Conservation (phyloP, 2,797 vertebrate genomes). For the Artibeus lituratus region DNA sequence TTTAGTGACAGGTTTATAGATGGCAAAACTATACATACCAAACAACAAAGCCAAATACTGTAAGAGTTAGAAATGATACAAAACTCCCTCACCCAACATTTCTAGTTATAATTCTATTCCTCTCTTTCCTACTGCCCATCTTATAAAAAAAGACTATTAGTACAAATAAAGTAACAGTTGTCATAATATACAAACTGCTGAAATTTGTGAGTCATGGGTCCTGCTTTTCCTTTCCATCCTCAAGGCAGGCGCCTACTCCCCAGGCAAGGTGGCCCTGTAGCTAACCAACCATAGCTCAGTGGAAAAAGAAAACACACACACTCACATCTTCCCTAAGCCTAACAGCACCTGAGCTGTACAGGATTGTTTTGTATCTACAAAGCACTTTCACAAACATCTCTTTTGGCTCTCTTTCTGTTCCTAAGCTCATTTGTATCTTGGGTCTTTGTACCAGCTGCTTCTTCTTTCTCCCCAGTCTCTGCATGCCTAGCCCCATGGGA, state of each 20-base stretch:
- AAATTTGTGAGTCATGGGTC: neutral
- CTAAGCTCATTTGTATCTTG: neutral
- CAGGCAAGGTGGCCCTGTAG: neutral
- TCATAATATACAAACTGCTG: neutral
- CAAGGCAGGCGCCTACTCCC: neutral
- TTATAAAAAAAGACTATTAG: neutral
- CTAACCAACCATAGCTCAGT: neutral
- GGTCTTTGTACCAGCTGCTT: neutral
- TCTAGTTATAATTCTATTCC: neutral
- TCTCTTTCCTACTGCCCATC: neutral
- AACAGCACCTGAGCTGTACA: neutral
- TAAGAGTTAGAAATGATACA: neutral
- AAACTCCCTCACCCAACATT: neutral
- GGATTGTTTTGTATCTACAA: neutral
- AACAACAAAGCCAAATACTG: neutral
- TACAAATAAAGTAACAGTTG: constrained; percentile 3
- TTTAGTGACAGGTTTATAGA: neutral
- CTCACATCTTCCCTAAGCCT: neutral
- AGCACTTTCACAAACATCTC: neutral
- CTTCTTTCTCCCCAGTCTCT: neutral
- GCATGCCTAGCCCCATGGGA: neutral
- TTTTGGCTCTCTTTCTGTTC: neutral
- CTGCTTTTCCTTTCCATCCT: neutral
- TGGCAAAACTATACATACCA: neutral
- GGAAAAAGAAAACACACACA: neutral